Evolutionary conservation across 2,888 invertebrate genomes (phyloP).

Genomic region (Selenia dentaria): DNA sequence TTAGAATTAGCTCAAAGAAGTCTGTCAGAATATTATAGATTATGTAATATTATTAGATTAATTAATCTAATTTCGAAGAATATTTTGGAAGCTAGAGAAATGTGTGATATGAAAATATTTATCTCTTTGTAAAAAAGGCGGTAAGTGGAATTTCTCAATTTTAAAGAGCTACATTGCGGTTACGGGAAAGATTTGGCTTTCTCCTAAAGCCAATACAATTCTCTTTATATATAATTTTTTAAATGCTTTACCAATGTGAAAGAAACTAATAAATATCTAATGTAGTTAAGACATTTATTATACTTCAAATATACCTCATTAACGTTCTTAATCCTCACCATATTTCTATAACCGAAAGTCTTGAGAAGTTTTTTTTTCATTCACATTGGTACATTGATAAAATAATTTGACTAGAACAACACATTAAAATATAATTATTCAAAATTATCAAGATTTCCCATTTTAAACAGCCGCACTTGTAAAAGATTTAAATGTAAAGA

Average conservation of each 20-base stretch:
- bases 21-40: too few species aligned
- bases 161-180: conserved; percentile 49
- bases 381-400: conserved; percentile 63
- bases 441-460: conserved; percentile 57
- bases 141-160: too few species aligned
- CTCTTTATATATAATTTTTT: conserved; percentile 60
- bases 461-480: conserved; percentile 74
- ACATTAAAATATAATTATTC: conserved; percentile 58
- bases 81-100: too few species aligned
- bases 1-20: too few species aligned
- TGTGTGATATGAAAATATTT: too few species aligned
- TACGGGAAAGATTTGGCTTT: conserved; percentile 68
- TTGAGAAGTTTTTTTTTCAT: conserved; percentile 31
- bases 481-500: conserved; percentile 34
- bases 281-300: conserved; percentile 1
- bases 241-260: conserved; percentile 66
- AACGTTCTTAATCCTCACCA: not conserved
- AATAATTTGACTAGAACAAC: conserved; percentile 83
- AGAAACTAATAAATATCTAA: conserved; percentile 29
- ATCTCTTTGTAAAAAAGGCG: too few species aligned
- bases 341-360: conserved; percentile 29
- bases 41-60: too few species aligned
- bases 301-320: too few species aligned
- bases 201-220: conserved; percentile 81
- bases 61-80: too few species aligned